Percentiles rank a stretch among this genome's conserved stretches.
Evolutionary conservation across 2,888 invertebrate genomes (phyloP).

Genomic region (Steinernema scapterisci): DNA sequence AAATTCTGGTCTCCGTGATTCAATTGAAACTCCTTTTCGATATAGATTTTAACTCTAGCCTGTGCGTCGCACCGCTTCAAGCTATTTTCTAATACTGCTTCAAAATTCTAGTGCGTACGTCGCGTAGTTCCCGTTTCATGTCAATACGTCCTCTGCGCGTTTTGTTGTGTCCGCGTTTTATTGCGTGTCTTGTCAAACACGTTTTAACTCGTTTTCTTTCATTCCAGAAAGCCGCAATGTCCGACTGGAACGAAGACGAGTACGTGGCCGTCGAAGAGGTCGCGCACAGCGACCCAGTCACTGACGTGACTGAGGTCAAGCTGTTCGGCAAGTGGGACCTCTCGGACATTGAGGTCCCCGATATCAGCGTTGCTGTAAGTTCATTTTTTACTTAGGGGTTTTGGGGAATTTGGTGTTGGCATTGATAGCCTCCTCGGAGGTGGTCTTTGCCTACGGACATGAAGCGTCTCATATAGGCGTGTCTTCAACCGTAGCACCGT

Average conservation of each 20-base stretch:
- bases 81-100: too few relatives aligned
- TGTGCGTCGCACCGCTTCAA: too few relatives aligned
- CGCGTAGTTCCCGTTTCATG: too few relatives aligned
- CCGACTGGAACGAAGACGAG: constrained; percentile 36
- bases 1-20: too few relatives aligned
- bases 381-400: too few relatives aligned
- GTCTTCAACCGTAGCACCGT: background rate
- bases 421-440: background rate
- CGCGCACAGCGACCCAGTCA: background rate
- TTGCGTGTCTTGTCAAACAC: too few relatives aligned
- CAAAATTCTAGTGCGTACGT: too few relatives aligned
- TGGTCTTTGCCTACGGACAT: constrained; percentile 9
- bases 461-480: background rate
- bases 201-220: background rate
- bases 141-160: too few relatives aligned
- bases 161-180: too few relatives aligned
- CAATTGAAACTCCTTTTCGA: too few relatives aligned
- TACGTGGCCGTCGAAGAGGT: constrained; percentile 27
- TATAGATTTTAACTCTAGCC: too few relatives aligned
- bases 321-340: constrained; percentile 92
- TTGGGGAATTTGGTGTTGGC: constrained; percentile 5
- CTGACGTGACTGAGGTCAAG: constrained; percentile 81
- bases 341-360: constrained; percentile 86
- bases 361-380: constrained; percentile 89
- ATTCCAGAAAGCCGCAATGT: constrained; percentile 34